Percentiles rank a stretch among this genome's conserved stretches.
These are phyloP conservation scores for Aquatica leii DNA, from an alignment of 2,888 invertebrate species.

Conservation along the genomic window DNA sequence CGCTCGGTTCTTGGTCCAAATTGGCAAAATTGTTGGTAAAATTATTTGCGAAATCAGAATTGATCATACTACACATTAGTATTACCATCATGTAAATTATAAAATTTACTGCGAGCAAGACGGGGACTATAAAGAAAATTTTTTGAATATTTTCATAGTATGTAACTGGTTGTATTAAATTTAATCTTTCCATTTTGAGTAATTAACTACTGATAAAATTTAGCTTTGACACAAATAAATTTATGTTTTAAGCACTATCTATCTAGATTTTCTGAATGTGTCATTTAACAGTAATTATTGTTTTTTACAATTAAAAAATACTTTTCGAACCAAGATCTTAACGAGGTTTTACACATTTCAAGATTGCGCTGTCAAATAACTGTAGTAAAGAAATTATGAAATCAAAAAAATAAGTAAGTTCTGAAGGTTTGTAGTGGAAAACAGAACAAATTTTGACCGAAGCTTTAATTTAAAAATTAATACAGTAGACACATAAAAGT, in stretches of 20 bases:
- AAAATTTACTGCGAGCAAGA: constrained; percentile 1
- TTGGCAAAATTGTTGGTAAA: background rate
- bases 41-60: background rate
- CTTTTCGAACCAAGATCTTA: too few relatives aligned
- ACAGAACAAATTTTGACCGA: too few relatives aligned
- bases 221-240: constrained; percentile 19
- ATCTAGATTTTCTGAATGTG: constrained; percentile 78
- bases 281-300: constrained; percentile 74
- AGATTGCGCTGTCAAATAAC: too few relatives aligned
- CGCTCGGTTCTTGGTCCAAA: background rate
- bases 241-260: constrained; percentile 80
- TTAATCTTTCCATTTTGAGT: constrained; percentile 1
- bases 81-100: background rate
- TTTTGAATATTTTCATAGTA: background rate
- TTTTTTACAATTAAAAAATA: too few relatives aligned
- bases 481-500: too few relatives aligned
- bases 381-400: too few relatives aligned
- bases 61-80: background rate
- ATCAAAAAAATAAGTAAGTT: too few relatives aligned
- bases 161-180: background rate
- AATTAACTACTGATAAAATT: constrained; percentile 1
- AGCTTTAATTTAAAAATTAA: too few relatives aligned
- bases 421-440: too few relatives aligned
- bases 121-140: background rate
- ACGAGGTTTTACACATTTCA: too few relatives aligned